Evolutionary conservation across 2,797 vertebrate genomes (phyloP).

Genomic region (Trematomus bernacchii): DNA sequence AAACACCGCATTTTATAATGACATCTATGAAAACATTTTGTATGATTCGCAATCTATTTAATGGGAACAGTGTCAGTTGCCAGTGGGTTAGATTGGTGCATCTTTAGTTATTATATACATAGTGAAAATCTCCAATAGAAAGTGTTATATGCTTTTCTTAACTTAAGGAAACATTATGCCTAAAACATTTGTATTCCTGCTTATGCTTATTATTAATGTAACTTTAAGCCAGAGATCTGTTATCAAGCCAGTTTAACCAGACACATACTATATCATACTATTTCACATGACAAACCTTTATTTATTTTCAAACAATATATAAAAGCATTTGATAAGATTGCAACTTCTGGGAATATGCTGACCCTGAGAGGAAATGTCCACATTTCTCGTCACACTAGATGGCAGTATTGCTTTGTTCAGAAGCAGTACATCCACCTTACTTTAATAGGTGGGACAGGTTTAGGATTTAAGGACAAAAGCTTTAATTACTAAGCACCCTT

Average conservation of each 20-base stretch:
- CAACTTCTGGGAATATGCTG: neutral
- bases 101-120: too few relatives aligned
- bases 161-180: too few relatives aligned
- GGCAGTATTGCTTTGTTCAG: slow-evolving; percentile 70
- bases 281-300: neutral
- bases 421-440: neutral
- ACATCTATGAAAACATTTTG: neutral
- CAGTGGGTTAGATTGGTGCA: too few relatives aligned
- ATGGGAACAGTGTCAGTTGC: neutral
- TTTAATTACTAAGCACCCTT: slow-evolving; percentile 30
- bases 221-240: neutral
- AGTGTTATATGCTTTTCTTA: too few relatives aligned
- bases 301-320: neutral
- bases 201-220: too few relatives aligned
- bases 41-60: neutral
- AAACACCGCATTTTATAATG: neutral
- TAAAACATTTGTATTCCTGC: too few relatives aligned
- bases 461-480: slow-evolving; percentile 12
- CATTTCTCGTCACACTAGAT: slow-evolving; percentile 66
- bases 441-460: slow-evolving; percentile 8
- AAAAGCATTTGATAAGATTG: neutral
- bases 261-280: neutral
- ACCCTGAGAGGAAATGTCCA: neutral
- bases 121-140: too few relatives aligned
- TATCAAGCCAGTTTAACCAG: neutral